These are phyloP conservation scores for Mesochorus sp. DNA, from an alignment of 2,888 invertebrate species.

Conservation along the genomic window DNA sequence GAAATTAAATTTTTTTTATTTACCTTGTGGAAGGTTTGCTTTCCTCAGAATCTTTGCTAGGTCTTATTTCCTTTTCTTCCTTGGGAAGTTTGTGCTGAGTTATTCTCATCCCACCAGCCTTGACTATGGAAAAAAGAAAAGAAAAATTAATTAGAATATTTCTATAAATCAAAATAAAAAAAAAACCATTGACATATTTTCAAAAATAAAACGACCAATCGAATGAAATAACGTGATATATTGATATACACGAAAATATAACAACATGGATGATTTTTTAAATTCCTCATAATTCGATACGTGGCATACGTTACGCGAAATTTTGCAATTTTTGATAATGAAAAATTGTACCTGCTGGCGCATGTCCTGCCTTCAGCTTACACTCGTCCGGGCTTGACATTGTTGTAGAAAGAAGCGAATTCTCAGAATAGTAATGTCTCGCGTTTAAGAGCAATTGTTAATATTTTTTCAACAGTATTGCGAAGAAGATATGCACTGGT, in stretches of 20 bases:
- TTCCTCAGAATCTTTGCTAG: constrained; percentile 76
- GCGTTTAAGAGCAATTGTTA: background rate
- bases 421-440: too few species aligned
- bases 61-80: constrained; percentile 85
- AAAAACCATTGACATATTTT: background rate
- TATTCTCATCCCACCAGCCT: constrained; percentile 96
- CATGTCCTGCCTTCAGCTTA: constrained; percentile 93
- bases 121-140: constrained; percentile 84
- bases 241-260: background rate
- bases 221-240: too few species aligned
- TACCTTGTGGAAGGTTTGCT: constrained; percentile 86
- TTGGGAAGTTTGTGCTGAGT: constrained; percentile 92
- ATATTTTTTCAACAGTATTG: constrained; percentile 47
- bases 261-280: background rate
- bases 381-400: constrained; percentile 87
- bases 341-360: constrained; percentile 97
- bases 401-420: background rate
- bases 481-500: constrained; percentile 1
- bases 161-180: background rate
- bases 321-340: too few species aligned
- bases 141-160: background rate
- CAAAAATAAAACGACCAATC: background rate
- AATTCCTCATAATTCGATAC: too few species aligned
- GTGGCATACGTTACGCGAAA: background rate
- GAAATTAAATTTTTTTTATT: constrained; percentile 1